Base-by-base conservation (phyloP, 2,113 vertebrate genomes). In the Epinephelus cyanopodus region DNA sequence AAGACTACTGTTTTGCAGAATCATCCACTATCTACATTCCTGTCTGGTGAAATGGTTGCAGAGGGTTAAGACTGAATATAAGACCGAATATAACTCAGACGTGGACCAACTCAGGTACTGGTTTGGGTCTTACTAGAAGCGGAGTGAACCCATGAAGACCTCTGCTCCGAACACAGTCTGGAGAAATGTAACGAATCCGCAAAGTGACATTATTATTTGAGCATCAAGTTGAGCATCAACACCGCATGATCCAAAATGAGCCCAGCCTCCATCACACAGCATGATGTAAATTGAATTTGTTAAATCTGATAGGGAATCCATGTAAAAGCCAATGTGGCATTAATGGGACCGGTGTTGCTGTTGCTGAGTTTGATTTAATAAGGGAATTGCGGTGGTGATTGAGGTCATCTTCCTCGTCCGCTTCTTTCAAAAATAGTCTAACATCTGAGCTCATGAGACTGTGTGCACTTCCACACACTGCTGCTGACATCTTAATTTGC, bases 401-500 rank as follows among this genome's bases (percentile, higher is more conserved):
- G 80, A 88, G 87, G 84, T 90, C 82, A 87, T 85, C 69, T 52
- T 75, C 18, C 23, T 64, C 50, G 7, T 39, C 48, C 57, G 37
- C 81, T 74, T 77, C 66, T 75, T 48, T 42, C 15, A 74, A 56
- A 77, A 76, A 67, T 66, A 72, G 52, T 70, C 50, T 15, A 52
- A 27, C 56, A 78, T 68, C 25, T 54, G 29, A 75, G 64, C 77
- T 79, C 78, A 52, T 61, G 64, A 81, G 82, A 79, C 52, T 27
- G 25, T 5, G 52, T 37, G 42, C 37, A 52, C 61, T 68, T 82
- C 1, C 50, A 77, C 82, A 79, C 71, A 58, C 67, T 60, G 58
- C 85, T 69, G 83, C 84, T 89, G 88, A 89, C 72, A 78, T 87
- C 79, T 88, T 88, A 21, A 88, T 92, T 83, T 85, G 66, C 77